A percentile compares a stretch with the other conserved stretches of the same genome.
Conservation (phyloP, 2,888 invertebrate genomes). For the Eremobia ochroleuca region DNA sequence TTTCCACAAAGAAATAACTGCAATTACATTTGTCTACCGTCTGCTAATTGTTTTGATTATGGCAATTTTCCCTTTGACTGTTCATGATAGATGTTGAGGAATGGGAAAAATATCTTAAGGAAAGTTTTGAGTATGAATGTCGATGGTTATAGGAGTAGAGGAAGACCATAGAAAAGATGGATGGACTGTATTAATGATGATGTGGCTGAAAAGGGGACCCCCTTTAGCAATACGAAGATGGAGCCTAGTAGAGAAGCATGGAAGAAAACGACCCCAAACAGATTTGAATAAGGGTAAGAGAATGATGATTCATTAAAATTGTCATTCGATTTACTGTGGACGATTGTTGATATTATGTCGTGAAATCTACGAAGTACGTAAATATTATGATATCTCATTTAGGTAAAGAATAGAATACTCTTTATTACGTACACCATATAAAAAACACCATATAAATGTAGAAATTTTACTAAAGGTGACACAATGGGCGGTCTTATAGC, state of each 20-base stretch:
- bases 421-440: not conserved
- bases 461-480: not conserved
- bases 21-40: not conserved
- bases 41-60: not conserved
- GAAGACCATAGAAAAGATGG: not conserved
- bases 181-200: not conserved
- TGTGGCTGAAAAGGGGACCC: not conserved
- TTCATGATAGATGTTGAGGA: not conserved
- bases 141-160: not conserved
- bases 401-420: not conserved
- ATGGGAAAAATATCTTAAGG: not conserved
- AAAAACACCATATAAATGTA: not conserved
- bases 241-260: not conserved
- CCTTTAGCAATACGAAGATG: not conserved
- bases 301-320: not conserved
- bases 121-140: not conserved
- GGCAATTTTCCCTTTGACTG: not conserved
- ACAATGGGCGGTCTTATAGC: not conserved
- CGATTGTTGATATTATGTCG: not conserved
- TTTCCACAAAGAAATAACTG: not conserved
- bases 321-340: not conserved
- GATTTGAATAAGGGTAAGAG: not conserved
- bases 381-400: not conserved
- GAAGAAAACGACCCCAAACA: not conserved
- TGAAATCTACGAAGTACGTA: not conserved